Conservation (phyloP, 2,113 vertebrate species). For the Ciconia stormi region DNA sequence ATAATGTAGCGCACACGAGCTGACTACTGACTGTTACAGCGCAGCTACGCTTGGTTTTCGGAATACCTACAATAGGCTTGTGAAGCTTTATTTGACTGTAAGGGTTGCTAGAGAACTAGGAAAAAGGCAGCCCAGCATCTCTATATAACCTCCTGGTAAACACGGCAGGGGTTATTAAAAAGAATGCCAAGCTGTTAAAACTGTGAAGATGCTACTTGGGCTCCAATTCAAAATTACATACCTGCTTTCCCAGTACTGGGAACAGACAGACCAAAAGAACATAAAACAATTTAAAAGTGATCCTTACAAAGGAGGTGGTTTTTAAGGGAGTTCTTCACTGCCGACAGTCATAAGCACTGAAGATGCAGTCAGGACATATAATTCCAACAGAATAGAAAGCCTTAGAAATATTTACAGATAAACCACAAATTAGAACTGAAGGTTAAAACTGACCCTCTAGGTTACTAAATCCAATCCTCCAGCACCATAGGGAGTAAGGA, state of each 20-base stretch:
- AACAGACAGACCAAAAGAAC: neutral
- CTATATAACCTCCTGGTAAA: neutral
- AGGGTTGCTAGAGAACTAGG: slow-evolving; percentile 5
- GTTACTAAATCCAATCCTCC: neutral
- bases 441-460: neutral
- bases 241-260: neutral
- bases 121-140: neutral
- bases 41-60: neutral
- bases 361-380: neutral
- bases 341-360: neutral
- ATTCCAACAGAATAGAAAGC: neutral
- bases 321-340: neutral
- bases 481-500: neutral
- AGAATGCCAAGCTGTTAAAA: neutral
- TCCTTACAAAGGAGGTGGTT: neutral
- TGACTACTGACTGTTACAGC: neutral
- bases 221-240: neutral
- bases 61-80: neutral
- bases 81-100: neutral
- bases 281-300: neutral
- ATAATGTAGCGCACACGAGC: neutral
- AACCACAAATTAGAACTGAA: neutral
- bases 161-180: neutral
- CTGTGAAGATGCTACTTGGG: neutral
- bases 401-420: neutral